Base-by-base conservation (phyloP, 1,140 invertebrate species). In the Bombus consobrinus region DNA sequence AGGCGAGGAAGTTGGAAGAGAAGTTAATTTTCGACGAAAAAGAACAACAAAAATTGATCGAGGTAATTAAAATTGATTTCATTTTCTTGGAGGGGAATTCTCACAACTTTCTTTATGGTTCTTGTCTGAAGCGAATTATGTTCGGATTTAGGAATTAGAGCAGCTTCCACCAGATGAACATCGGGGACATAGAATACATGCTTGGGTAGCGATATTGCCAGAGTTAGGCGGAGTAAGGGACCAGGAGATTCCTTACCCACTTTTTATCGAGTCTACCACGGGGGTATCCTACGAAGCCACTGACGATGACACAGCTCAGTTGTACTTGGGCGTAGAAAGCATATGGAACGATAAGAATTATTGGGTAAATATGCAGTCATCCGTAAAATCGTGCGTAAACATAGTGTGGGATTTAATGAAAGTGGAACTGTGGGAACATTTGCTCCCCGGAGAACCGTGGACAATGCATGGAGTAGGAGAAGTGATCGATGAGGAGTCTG, bases 291-390 rank as follows among this genome's bases (percentile, higher is more conserved):
- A 92, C n/a, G 39, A 59, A 0, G 73, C 87, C 0, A 94, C 96
- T 8, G 93, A 95, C 1, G 96, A 97, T 85, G 94, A 96, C 0
- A 93, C 95, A 39, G 96, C 96, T 83, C 91, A 95, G 34, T 95
- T 97, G 69, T 99, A 98, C 91, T 96, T 97, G 43, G 96, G 97
- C 0, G 95, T 99, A 15, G 98, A 99, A 89, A 97, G 97, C 85
- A 93, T 99, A 69, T 99, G 98, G 97, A 99, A 98, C 91, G 95
- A 98, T 91, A 93, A 96, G 69, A 99, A 99, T 95, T 99, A 98
- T 95, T 99, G 98, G 96, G 96, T 97, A 32, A 97, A 98, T 94
- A 95, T 97, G 95, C 96, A 98, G 94, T 95, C 95, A 41, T 96
- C 95, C 82, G 93, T 92, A 0, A 92, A 95, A 25, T 95, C 95